Percentiles rank a stretch among this genome's conserved stretches.
phyloP scores from a whole-genome alignment of 2,888 invertebrate genomes.

The Apamea sordens region DNA sequence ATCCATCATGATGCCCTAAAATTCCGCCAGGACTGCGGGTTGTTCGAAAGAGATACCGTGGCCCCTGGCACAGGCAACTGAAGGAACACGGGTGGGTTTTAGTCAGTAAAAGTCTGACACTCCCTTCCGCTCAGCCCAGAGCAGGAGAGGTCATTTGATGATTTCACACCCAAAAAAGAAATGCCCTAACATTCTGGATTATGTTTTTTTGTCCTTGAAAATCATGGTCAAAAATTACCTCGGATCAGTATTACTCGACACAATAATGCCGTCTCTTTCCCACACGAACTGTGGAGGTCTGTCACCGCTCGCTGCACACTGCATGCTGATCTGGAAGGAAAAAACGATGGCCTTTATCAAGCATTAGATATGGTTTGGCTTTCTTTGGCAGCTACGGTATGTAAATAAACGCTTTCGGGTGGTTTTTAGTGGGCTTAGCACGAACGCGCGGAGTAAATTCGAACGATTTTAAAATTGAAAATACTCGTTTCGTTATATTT shows the following conservation, averaged over 20 bases:
- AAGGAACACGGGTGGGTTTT: too few species aligned
- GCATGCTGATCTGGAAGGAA: constrained; percentile 83
- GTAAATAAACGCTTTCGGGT: not conserved
- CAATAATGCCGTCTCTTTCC: constrained; percentile 85
- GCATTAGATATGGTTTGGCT: too few species aligned
- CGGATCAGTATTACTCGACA: constrained; percentile 85
- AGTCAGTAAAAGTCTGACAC: too few species aligned
- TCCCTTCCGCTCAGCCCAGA: too few species aligned
- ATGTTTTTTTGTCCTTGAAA: not conserved
- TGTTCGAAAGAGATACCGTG: too few species aligned
- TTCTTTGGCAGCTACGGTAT: too few species aligned
- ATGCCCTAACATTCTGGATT: not conserved
- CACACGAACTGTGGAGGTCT: constrained; percentile 86
- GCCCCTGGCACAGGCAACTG: too few species aligned
- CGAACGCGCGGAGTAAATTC: not conserved
- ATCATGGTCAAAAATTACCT: constrained; percentile 74
- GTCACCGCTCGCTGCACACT: constrained; percentile 84
- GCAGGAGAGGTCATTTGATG: too few species aligned
- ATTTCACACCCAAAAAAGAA: too few species aligned
- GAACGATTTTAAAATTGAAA: not conserved
- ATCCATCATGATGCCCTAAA: not conserved
- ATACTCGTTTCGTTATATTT: not conserved
- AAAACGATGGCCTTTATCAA: too few species aligned
- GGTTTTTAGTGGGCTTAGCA: not conserved
- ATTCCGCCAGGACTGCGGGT: too few species aligned